Percentiles rank a stretch among this genome's conserved stretches.
Conservation (phyloP, 2,888 invertebrate genomes). For the Apantesis nais region DNA sequence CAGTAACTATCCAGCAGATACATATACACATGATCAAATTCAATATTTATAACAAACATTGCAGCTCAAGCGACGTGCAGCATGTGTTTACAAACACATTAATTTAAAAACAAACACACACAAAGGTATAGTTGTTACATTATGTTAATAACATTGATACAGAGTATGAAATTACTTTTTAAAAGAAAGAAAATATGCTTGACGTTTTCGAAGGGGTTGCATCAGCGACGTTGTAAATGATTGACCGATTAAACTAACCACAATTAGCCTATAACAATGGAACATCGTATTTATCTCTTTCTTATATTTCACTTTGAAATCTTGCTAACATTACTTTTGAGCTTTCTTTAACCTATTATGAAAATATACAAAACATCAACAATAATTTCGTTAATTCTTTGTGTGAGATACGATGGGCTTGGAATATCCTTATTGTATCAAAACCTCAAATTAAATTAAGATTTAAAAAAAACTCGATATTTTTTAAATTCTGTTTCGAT, state of each 20-base stretch:
- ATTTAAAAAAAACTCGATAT: no score
- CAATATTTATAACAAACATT: neutral
- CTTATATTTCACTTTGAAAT: neutral
- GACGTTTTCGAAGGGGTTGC: no score
- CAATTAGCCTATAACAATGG: no score
- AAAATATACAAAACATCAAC: neutral
- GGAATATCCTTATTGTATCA: no score
- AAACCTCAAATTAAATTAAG: no score
- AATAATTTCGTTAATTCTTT: neutral
- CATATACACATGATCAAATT: neutral
- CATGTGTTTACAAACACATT: neutral
- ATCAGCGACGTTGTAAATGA: neutral
- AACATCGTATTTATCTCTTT: no score
- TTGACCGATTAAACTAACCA: no score
- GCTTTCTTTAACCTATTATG: neutral
- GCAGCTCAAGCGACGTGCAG: neutral
- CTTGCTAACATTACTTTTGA: neutral
- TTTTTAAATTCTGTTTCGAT: neutral
- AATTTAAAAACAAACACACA: neutral
- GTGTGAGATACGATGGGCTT: no score
- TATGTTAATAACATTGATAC: neutral
- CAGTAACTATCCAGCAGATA: no score
- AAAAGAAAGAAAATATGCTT: no score
- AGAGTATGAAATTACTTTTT: no score
- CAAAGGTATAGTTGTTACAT: neutral